These are phyloP conservation scores for Beroe forskalii DNA, from an alignment of 37 sponge, comb jelly and placozoan species.

Conservation along the genomic window DNA sequence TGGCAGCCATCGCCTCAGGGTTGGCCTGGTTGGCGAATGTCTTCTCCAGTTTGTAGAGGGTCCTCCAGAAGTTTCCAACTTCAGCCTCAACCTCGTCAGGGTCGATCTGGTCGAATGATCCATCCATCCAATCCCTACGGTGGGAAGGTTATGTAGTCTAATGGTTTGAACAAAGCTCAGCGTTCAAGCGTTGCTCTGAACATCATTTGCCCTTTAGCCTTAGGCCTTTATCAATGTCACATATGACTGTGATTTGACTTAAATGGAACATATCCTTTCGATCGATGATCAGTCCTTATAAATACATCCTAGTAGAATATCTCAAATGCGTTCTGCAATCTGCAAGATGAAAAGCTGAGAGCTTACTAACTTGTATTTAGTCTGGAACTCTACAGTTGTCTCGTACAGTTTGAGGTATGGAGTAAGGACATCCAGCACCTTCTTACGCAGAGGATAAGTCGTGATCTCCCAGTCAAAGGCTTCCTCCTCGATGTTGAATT, in stretches of 20 bases:
- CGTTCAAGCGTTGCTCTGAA: no score
- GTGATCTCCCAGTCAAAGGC: constrained; percentile 98
- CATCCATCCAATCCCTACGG: constrained; percentile 88
- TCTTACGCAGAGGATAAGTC: constrained; percentile 83
- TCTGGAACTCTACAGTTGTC: constrained; percentile 82
- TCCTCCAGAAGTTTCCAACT: constrained; percentile 82
- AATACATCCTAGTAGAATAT: no score
- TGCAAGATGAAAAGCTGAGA: no score
- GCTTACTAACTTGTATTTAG: constrained; percentile 80
- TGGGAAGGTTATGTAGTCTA: no score
- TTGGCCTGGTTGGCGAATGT: constrained; percentile 78
- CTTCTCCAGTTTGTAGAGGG: constrained; percentile 94
- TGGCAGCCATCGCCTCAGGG: constrained; percentile 88
- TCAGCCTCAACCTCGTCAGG: constrained; percentile 96
- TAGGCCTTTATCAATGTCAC: no score
- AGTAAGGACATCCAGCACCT: constrained; percentile 79
- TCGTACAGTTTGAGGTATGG: constrained; percentile 91
- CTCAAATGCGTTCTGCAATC: no score
- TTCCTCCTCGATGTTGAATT: constrained; percentile 94
- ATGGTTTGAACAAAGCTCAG: no score
- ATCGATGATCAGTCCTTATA: no score
- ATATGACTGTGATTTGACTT: no score
- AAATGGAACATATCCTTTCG: no score
- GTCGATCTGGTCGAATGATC: constrained; percentile 83
- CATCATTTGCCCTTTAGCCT: no score